Percentiles rank a stretch among this genome's conserved stretches.
These are phyloP conservation scores for Astropecten irregularis DNA, from an alignment of 53 echinoderm and acorn worm genomes.

Conservation along the genomic window DNA sequence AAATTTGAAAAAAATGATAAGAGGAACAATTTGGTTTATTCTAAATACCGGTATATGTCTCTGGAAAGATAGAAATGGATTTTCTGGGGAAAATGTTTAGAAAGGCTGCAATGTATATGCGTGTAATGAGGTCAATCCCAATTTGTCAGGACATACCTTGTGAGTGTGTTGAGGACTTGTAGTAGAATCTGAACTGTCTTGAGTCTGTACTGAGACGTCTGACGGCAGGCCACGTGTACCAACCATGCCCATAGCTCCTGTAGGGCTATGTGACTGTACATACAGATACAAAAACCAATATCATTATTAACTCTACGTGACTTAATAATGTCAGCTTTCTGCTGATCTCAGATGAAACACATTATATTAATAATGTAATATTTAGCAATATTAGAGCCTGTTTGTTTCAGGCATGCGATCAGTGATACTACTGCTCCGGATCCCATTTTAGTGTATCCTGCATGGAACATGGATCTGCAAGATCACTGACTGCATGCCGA, in stretches of 20 bases:
- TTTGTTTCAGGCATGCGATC: too few species aligned
- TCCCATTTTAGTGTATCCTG: too few species aligned
- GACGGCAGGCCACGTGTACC: slow-evolving; percentile 89
- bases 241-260: slow-evolving; percentile 94
- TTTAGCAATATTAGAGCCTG: too few species aligned
- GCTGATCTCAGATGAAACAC: too few species aligned
- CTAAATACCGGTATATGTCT: too few species aligned
- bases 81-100: too few species aligned
- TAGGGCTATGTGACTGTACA: slow-evolving; percentile 71
- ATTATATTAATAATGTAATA: too few species aligned
- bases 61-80: background rate
- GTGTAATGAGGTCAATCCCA: too few species aligned
- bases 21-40: background rate
- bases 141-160: slow-evolving; percentile 52
- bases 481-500: too few species aligned
- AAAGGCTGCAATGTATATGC: too few species aligned
- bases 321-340: background rate
- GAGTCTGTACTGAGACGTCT: slow-evolving; percentile 92
- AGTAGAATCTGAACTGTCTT: slow-evolving; percentile 88
- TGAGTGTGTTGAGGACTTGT: slow-evolving; percentile 75
- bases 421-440: too few species aligned
- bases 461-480: too few species aligned
- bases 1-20: background rate
- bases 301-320: background rate
- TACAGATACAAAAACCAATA: background rate